A percentile compares a stretch with the other conserved stretches of the same genome.
phyloP scores from a whole-genome alignment of 2,888 invertebrate genomes.

The Clivina fossor region DNA sequence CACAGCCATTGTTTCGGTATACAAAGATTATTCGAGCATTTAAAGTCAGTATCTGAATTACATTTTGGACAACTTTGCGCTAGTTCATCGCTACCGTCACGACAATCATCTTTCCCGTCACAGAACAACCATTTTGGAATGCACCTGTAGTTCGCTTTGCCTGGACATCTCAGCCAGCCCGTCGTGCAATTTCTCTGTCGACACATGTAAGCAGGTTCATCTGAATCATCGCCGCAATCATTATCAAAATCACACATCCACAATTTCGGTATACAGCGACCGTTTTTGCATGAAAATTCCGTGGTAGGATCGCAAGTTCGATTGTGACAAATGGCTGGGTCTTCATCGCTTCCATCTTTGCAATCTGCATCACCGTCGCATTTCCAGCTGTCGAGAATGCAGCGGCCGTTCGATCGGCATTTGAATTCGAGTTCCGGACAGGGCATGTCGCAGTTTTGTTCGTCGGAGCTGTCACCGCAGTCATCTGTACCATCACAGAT shows the following conservation, averaged over 20 bases:
- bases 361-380: constrained; percentile 96
- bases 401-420: constrained; percentile 83
- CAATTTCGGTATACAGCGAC: constrained; percentile 87
- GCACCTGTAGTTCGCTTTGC: constrained; percentile 88
- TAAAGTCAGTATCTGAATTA: constrained; percentile 84
- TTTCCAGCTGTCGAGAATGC: constrained; percentile 87
- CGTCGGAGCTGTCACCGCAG: constrained; percentile 89
- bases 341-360: constrained; percentile 91
- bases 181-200: constrained; percentile 89
- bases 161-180: constrained; percentile 95
- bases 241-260: constrained; percentile 97
- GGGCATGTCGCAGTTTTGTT: constrained; percentile 79
- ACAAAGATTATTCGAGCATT: constrained; percentile 78
- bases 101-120: constrained; percentile 95
- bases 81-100: constrained; percentile 92
- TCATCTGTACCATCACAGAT: constrained; percentile 93
- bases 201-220: constrained; percentile 92
- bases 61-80: constrained; percentile 90
- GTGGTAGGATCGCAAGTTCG: constrained; percentile 79
- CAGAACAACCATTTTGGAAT: constrained; percentile 98
- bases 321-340: constrained; percentile 82
- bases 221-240: constrained; percentile 93
- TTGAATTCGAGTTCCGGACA: constrained; percentile 91
- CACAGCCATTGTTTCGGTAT: constrained; percentile 80
- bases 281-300: constrained; percentile 87